Percentiles rank a stretch among this genome's conserved stretches.
Evolutionary conservation across 2,888 invertebrate genomes (phyloP).

Genomic region (Sarcophaga caerulescens): DNA sequence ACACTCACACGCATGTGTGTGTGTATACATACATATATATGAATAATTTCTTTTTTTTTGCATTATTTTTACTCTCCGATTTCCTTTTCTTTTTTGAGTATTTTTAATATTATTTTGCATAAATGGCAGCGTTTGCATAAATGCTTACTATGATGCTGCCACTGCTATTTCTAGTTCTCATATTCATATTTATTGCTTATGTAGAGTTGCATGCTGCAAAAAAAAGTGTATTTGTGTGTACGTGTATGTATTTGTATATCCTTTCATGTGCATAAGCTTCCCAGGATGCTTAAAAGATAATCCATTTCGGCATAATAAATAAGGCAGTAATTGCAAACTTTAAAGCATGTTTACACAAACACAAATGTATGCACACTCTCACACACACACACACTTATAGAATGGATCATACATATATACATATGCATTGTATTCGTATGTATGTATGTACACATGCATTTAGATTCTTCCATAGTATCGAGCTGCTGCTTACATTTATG

Average conservation of each 20-base stretch:
- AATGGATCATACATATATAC: neutral
- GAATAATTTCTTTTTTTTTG: neutral
- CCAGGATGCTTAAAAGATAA: slow-evolving; percentile 75
- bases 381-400: neutral
- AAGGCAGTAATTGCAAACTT: slow-evolving; percentile 75
- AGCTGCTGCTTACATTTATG: slow-evolving; percentile 25
- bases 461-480: slow-evolving; percentile 16
- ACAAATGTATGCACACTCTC: slow-evolving; percentile 13
- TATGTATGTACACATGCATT: slow-evolving; percentile 29
- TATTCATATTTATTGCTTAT: slow-evolving; percentile 45
- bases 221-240: neutral
- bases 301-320: slow-evolving; percentile 78
- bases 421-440: neutral
- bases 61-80: neutral
- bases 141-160: slow-evolving; percentile 64
- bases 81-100: neutral
- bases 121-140: slow-evolving; percentile 76
- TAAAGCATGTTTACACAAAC: slow-evolving; percentile 62
- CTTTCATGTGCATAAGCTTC: slow-evolving; percentile 63
- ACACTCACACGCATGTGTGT: neutral
- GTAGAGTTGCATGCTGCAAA: neutral
- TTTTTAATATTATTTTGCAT: slow-evolving; percentile 69
- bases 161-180: slow-evolving; percentile 22
- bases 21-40: too few species aligned
- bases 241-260: slow-evolving; percentile 1